These are phyloP conservation scores for Siniperca obscura DNA, from an alignment of 2,797 vertebrate species.

Conservation along the genomic window DNA sequence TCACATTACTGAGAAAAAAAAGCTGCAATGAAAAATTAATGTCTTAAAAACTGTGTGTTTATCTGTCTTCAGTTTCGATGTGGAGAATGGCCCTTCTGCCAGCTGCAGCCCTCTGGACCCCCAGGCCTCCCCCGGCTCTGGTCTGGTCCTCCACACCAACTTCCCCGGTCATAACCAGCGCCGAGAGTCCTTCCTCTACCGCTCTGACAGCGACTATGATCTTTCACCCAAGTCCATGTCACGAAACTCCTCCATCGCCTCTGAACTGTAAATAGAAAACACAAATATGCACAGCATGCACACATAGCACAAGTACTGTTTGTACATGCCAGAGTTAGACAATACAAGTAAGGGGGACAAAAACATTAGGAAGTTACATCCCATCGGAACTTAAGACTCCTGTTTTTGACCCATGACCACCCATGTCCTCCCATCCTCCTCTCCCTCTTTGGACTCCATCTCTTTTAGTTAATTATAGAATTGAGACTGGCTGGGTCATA, in stretches of 20 bases:
- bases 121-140: constrained; percentile 94
- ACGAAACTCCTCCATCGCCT: constrained; percentile 96
- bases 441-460: constrained; percentile 7
- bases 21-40: neutral
- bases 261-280: constrained; percentile 91
- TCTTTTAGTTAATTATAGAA: constrained; percentile 38
- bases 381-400: constrained; percentile 3
- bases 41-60: constrained; percentile 7
- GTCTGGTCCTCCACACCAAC: constrained; percentile 94
- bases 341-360: no score
- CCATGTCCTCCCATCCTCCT: constrained; percentile 16
- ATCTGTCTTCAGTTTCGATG: constrained; percentile 90
- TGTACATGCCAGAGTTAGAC: neutral
- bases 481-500: constrained; percentile 18
- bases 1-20: neutral
- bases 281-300: neutral
- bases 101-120: constrained; percentile 97
- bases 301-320: neutral
- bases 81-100: constrained; percentile 96
- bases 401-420: constrained; percentile 15
- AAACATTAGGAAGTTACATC: neutral
- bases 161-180: constrained; percentile 97
- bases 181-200: constrained; percentile 96
- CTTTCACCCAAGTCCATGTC: constrained; percentile 99
- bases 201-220: constrained; percentile 99